Percentiles rank a stretch among this genome's conserved stretches.
Evolutionary conservation across 2,113 vertebrate genomes (phyloP).

Genomic region (Phalacrocorax pelagicus): DNA sequence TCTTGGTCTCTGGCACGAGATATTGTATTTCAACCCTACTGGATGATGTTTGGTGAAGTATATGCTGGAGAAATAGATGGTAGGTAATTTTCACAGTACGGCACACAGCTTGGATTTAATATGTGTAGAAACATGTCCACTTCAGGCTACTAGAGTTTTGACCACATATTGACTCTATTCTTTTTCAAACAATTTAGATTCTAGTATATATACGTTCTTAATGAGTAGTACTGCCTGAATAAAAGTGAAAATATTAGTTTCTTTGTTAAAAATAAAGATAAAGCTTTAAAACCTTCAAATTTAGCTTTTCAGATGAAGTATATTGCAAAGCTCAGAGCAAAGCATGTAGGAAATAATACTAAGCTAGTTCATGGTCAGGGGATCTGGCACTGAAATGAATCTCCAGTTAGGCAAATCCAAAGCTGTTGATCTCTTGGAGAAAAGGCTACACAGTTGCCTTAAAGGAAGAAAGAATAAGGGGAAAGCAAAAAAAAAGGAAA

Average conservation of each 20-base stretch:
- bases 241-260: background rate
- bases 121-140: background rate
- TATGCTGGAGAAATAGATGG: conserved; percentile 90
- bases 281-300: background rate
- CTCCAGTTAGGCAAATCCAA: background rate
- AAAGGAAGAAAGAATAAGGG: background rate
- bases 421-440: background rate
- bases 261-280: background rate
- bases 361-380: background rate
- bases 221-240: background rate
- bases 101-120: background rate
- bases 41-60: conserved; percentile 98
- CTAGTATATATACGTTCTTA: background rate
- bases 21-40: conserved; percentile 93
- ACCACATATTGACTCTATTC: background rate
- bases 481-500: background rate
- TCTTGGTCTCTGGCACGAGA: conserved; percentile 91
- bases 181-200: background rate
- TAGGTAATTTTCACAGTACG: conserved; percentile 60
- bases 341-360: background rate
- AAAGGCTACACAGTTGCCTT: background rate
- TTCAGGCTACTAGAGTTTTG: background rate
- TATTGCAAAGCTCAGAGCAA: background rate
- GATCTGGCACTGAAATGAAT: background rate
- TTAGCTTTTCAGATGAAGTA: background rate